phyloP scores from a whole-genome alignment of 1,140 invertebrate species.

The Euborellia annulipes region DNA sequence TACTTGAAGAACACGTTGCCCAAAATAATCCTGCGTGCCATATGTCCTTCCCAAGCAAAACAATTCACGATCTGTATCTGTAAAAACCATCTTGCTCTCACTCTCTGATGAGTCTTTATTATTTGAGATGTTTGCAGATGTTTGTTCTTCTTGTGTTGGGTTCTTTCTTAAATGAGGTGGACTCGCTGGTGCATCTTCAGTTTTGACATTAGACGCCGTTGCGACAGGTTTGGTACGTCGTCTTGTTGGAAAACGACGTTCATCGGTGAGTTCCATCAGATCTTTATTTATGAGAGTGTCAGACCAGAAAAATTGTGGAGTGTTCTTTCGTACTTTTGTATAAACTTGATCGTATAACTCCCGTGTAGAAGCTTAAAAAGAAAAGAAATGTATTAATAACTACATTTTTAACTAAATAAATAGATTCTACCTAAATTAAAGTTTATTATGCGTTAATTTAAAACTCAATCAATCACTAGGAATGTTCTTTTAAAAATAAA shows the following conservation, averaged over 20 bases:
- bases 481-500: no score
- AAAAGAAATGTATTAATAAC: slow-evolving; percentile 11
- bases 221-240: no score
- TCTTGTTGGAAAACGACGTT: slow-evolving; percentile 23
- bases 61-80: slow-evolving; percentile 31
- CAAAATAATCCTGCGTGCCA: slow-evolving; percentile 60
- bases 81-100: not conserved
- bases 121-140: no score
- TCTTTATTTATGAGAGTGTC: slow-evolving; percentile 44
- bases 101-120: no score
- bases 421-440: no score
- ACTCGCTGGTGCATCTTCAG: no score
- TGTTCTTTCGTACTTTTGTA: slow-evolving; percentile 48
- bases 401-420: no score
- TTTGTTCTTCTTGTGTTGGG: no score
- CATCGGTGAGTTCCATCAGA: slow-evolving; percentile 51
- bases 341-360: slow-evolving; percentile 59
- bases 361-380: slow-evolving; percentile 42
- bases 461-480: no score
- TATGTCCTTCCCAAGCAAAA: slow-evolving; percentile 44
- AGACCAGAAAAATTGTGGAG: slow-evolving; percentile 59
- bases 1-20: slow-evolving; percentile 59
- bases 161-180: no score
- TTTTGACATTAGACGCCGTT: no score
- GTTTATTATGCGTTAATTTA: no score